Conservation (phyloP, 2,797 vertebrate species). For the Vespertilio murinus region DNA sequence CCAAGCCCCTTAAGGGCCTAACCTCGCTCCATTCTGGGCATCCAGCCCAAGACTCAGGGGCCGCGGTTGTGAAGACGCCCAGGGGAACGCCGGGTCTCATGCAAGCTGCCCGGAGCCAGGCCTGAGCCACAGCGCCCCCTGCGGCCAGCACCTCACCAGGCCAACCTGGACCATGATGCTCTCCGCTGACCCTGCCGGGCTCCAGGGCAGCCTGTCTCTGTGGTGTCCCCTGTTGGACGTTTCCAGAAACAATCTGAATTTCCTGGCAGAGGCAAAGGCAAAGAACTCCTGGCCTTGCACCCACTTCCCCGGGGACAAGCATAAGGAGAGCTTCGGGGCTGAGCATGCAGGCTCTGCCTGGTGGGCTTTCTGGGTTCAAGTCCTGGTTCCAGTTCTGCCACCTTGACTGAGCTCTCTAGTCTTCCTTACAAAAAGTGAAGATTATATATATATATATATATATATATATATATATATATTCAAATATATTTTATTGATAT, state of each 20-base stretch:
- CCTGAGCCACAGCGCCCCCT: not conserved
- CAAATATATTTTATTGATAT: no score
- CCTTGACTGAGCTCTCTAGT: not conserved
- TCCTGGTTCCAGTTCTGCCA: not conserved
- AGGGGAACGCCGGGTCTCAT: not conserved
- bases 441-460: no score
- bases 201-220: not conserved
- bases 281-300: not conserved
- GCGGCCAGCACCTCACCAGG: not conserved
- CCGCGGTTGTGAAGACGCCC: not conserved
- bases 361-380: not conserved
- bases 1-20: not conserved
- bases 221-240: not conserved
- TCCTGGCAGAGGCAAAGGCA: not conserved
- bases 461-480: no score
- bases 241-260: not conserved
- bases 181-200: not conserved
- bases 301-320: not conserved
- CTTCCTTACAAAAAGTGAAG: not conserved
- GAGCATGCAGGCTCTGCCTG: not conserved
- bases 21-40: not conserved
- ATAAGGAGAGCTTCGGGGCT: not conserved
- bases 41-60: not conserved
- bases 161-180: accelerated
- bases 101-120: not conserved